phyloP scores from a whole-genome alignment of 1,140 invertebrate genomes.

The Fopius arisanus region DNA sequence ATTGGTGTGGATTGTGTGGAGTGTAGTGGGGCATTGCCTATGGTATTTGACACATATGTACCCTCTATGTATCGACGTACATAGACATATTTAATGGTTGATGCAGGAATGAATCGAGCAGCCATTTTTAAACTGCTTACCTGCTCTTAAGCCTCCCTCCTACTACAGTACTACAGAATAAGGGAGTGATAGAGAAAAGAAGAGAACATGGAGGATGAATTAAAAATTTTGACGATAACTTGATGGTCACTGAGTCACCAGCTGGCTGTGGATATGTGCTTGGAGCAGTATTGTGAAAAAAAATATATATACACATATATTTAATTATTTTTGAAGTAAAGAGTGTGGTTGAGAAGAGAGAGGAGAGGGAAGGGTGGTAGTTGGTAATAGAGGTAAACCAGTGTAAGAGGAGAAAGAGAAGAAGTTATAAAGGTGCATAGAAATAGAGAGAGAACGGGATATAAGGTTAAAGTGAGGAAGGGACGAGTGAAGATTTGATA shows the following conservation, averaged over 20 bases:
- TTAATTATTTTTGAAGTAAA: neutral
- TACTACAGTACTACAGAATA: slow-evolving; percentile 34
- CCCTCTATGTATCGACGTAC: neutral
- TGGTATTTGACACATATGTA: too few species aligned
- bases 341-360: neutral
- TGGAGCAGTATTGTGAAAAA: neutral
- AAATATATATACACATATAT: neutral
- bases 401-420: slow-evolving; percentile 29
- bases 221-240: slow-evolving; percentile 6
- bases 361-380: neutral
- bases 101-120: slow-evolving; percentile 39
- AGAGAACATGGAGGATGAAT: slow-evolving; percentile 26
- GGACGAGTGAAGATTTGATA: slow-evolving; percentile 27
- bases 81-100: neutral
- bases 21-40: too few species aligned
- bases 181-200: slow-evolving; percentile 14
- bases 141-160: slow-evolving; percentile 35
- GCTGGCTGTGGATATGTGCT: neutral
- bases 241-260: slow-evolving; percentile 18
- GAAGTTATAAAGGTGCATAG: slow-evolving; percentile 24
- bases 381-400: slow-evolving; percentile 30
- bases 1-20: too few species aligned
- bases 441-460: slow-evolving; percentile 30
- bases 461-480: slow-evolving; percentile 13
- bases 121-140: slow-evolving; percentile 57